phyloP scores from a whole-genome alignment of 2,888 invertebrate genomes.

The Drosophila nr. perissopoda region DNA sequence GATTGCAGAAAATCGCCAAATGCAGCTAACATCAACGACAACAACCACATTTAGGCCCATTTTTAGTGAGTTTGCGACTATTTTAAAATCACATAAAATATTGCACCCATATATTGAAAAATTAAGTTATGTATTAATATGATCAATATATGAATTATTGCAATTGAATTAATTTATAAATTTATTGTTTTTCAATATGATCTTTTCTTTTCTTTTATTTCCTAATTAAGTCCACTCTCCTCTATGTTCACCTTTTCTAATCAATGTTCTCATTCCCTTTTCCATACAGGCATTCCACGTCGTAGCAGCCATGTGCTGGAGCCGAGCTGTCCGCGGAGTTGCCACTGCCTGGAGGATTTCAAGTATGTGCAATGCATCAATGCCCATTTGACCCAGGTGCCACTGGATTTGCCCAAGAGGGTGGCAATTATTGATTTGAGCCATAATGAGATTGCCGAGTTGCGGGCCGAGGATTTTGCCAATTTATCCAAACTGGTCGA shows the following conservation, averaged over 20 bases:
- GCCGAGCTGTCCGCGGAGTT: constrained; percentile 81
- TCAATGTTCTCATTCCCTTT: background rate
- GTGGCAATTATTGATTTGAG: constrained; percentile 83
- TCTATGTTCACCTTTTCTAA: background rate
- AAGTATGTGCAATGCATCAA: constrained; percentile 86
- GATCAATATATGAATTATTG: background rate
- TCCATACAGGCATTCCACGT: constrained; percentile 69
- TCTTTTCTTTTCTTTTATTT: background rate
- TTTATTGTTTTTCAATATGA: background rate
- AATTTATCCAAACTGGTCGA: constrained; percentile 80
- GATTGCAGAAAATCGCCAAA: constrained; percentile 62
- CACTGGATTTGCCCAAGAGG: constrained; percentile 83
- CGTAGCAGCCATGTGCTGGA: constrained; percentile 81
- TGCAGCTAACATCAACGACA: constrained; percentile 58
- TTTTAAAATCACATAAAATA: background rate
- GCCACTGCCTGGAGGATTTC: constrained; percentile 81
- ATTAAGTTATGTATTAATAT: too few species aligned
- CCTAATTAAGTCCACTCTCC: background rate
- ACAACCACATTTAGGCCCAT: constrained; percentile 70
- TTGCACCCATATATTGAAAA: background rate
- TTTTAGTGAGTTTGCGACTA: constrained; percentile 60
- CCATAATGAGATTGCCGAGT: constrained; percentile 80
- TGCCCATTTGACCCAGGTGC: constrained; percentile 86
- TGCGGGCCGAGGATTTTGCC: constrained; percentile 78
- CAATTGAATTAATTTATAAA: background rate